Evolutionary conservation across 2,113 vertebrate species (phyloP).

Genomic region (Bubo bubo): DNA sequence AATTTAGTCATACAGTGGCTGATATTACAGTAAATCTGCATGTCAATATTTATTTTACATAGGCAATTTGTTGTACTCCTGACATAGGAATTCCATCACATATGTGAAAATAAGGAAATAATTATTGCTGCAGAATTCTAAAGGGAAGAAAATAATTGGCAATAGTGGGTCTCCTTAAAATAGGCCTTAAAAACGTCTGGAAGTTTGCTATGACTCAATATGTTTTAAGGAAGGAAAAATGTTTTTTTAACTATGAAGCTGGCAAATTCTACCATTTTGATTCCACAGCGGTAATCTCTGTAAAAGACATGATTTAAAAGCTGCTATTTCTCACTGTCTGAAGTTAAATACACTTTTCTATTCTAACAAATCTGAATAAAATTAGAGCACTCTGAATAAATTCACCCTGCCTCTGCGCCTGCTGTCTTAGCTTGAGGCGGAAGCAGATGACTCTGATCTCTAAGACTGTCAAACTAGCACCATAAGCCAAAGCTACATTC

Average conservation of each 20-base stretch:
- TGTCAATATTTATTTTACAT: neutral
- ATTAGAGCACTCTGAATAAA: conserved; percentile 36
- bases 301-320: conserved; percentile 9
- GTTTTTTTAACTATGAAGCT: neutral
- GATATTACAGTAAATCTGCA: neutral
- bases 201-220: neutral
- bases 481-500: conserved; percentile 16
- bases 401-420: conserved; percentile 25
- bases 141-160: neutral
- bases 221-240: conserved; percentile 20
- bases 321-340: conserved; percentile 20
- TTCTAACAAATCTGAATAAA: conserved; percentile 29
- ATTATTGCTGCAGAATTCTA: neutral
- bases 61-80: neutral
- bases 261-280: neutral
- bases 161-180: neutral
- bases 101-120: neutral
- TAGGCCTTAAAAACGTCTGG: neutral
- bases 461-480: neutral
- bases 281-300: neutral
- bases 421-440: conserved; percentile 42
- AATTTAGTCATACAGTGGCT: neutral
- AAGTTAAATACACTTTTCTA: neutral
- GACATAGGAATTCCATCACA: neutral
- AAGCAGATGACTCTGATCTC: conserved; percentile 21